Evolutionary conservation across 2,113 vertebrate genomes (phyloP).

Genomic region (Anser cygnoides): DNA sequence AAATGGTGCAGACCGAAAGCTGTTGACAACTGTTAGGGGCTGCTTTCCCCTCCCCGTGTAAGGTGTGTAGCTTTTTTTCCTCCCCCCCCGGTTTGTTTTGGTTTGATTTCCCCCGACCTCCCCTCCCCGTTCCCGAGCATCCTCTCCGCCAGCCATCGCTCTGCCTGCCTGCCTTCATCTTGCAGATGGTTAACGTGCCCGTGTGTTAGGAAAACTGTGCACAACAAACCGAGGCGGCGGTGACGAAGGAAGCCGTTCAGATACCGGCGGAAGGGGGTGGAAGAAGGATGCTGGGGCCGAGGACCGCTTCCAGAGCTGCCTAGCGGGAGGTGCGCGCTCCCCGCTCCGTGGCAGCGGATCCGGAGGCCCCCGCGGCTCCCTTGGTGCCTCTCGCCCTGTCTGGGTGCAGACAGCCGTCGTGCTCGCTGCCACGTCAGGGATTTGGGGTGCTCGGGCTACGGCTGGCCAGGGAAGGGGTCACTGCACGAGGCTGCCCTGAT

Average conservation of each 20-base stretch:
- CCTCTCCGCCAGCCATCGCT: neutral
- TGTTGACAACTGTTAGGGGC: slow-evolving; percentile 65
- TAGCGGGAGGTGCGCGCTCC: neutral
- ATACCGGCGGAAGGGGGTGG: neutral
- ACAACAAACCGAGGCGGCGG: slow-evolving; percentile 6
- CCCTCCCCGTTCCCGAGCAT: neutral
- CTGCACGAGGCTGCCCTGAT: neutral
- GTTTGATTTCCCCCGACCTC: neutral
- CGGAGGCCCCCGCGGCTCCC: neutral
- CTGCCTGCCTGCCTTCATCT: slow-evolving; percentile 46
- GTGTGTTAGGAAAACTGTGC: slow-evolving; percentile 35
- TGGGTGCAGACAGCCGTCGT: neutral
- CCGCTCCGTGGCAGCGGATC: neutral
- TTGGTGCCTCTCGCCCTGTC: neutral
- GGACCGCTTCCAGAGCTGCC: neutral
- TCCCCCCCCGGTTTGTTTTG: neutral
- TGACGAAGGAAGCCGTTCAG: neutral
- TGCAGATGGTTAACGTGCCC: slow-evolving; percentile 45
- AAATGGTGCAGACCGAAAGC: slow-evolving; percentile 69
- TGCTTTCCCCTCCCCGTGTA: neutral
- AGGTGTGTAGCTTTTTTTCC: slow-evolving; percentile 22
- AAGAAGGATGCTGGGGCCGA: slow-evolving; percentile 9
- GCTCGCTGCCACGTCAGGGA: neutral
- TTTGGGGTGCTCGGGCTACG: too few relatives aligned
- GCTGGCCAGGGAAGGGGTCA: neutral